Evolutionary conservation across 2,888 invertebrate species (phyloP), one percentile per base, ranked within the genome.

Genomic region (Myathropa florea): DNA sequence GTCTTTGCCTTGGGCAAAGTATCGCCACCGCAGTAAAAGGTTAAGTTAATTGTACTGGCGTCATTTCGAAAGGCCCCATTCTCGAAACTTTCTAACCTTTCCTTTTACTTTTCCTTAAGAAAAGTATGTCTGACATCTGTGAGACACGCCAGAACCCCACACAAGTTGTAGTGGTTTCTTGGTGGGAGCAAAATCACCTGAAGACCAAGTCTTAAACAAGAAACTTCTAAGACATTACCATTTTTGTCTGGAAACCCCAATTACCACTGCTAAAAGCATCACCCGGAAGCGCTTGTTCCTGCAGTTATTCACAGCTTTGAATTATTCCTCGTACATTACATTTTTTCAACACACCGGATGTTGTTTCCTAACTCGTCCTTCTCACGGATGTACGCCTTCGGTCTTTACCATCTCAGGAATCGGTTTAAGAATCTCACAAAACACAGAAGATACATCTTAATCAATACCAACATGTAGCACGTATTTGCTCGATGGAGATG

Each of bases 271-370:
- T 10, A 24, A 55, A 24, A 59, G 14, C 36, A n/a, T 12, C 39
- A 61, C 36, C 59, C 70, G 70, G 59, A 82, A 75, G 63, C 63
- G 33, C 33, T 68, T 57, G 30, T 57, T 73, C 72, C 63, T 60
- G 61, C 12, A 33, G 12, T 33, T 55, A 46, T 82, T 53, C 60
- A 60, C 55, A 67, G 23, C 33, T 64, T 63, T 73, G 72, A 67
- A 78, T 83, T 83, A 70, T 73, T 12, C 73, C 26, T 68, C 33
- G 68, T 63, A 39, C 59, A 83, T 83, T 83, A 57, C 63, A 79
- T 83, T 83, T 73, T 55, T 79, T 6, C 24, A 24, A 63, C 68
- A 59, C 59, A 64, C 73, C 78, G 79, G 73, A 83, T 79, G 63
- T 26, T 59, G 23, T 24, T 24, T n/a, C 18, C 55, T 12, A 72